These are phyloP conservation scores for Botia almorhae DNA, from an alignment of 2,797 vertebrate species.

Conservation along the genomic window DNA sequence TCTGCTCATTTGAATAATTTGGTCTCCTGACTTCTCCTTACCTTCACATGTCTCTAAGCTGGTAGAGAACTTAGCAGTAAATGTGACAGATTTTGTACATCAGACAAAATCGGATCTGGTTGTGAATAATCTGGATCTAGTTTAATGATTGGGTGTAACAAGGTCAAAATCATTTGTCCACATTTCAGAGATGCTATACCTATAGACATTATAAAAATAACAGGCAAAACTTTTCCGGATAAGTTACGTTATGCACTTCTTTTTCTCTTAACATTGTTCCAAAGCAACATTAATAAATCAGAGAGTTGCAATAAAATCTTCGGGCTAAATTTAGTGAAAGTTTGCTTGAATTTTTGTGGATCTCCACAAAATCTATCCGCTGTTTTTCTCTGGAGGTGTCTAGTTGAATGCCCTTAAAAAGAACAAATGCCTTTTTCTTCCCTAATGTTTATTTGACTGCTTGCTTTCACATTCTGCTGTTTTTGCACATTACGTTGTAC, in stretches of 20 bases:
- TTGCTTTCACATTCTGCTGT: not conserved
- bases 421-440: not conserved
- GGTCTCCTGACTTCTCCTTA: not conserved
- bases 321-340: no score
- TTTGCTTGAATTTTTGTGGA: conserved; percentile 3
- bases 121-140: not conserved
- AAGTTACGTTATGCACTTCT: no score
- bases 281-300: not conserved
- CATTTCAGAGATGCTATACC: no score
- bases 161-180: no score
- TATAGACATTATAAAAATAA: no score
- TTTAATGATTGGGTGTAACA: no score
- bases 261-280: not conserved
- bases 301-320: not conserved
- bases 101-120: not conserved
- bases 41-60: not conserved
- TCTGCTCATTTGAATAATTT: not conserved
- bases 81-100: not conserved
- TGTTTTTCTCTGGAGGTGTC: no score
- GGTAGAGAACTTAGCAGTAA: not conserved
- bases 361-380: not conserved
- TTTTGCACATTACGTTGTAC: no score
- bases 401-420: no score
- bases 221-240: no score
- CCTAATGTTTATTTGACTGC: not conserved